Base-by-base conservation (phyloP, 2,888 invertebrate species). In the Habroteleia sp. region DNA sequence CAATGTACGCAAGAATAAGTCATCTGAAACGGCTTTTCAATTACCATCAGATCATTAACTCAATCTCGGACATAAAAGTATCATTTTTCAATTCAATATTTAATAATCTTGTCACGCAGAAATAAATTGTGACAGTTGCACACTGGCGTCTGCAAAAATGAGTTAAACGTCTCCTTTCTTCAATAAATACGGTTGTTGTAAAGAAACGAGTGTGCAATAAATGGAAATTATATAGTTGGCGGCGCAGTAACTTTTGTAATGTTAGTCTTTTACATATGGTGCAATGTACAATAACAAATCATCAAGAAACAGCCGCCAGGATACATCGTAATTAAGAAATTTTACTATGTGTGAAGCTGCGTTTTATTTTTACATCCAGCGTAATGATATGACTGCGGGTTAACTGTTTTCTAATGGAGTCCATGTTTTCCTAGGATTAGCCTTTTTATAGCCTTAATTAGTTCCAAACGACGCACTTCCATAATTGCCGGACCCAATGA, bases 331-430 rank as follows among this genome's bases (percentile, higher is more conserved):
- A 66, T 68, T 48, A 68, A 58, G 37, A 39, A 27, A 48, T 16
- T 58, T 58, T 41, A 66, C 54, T 56, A 66, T 56, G 65, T 65
- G 54, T 27, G 65, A 65, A 56, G 37, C 27, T 46, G 11, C 35
- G 23, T 44, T 31, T 66, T 23, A 41, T 39, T 46, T 46, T 31
- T 20, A 20, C 29, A 25, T 6, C 13, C 11, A 0, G 10, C 16
- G 42, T 66, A 66, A 46, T 37, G 3, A 52, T n/a, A 33, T 52
- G 3, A 50, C 23, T 10, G 41, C 31, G 3, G 31, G 62, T 17
- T 63, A 63, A 52, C 52, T 17, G 31, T 62, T 62, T 62, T 62
- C 39, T 62, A 58, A 58, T 58, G 44, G 58, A 44, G n/a, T n/a
- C n/a, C n/a, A n/a, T n/a, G n/a, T n/a, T n/a, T n/a, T n/a, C n/a